Conservation (phyloP, 1,140 invertebrate genomes). For the Argopecten irradians region DNA sequence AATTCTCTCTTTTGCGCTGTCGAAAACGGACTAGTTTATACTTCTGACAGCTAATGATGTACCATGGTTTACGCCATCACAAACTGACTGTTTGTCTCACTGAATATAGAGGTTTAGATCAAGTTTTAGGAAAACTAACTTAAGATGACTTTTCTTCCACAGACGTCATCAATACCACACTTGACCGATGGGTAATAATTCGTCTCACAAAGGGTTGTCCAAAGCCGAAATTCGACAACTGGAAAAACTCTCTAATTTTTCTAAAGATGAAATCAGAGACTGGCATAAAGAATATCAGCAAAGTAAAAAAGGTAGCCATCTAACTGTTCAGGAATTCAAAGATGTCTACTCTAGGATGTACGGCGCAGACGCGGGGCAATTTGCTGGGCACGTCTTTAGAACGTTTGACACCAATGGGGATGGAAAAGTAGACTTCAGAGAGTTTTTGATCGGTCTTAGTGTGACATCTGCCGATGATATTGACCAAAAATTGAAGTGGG, state of each 20-base stretch:
- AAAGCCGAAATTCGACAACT: background rate
- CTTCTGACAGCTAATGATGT: too few relatives aligned
- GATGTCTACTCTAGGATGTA: conserved; percentile 38
- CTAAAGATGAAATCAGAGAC: conserved; percentile 5
- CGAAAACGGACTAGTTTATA: too few relatives aligned
- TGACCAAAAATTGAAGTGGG: conserved; percentile 96
- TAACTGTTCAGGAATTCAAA: conserved; percentile 40
- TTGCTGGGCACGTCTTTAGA: conserved; percentile 38
- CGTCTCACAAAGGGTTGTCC: background rate
- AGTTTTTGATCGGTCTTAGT: conserved; percentile 40
- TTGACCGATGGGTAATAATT: background rate
- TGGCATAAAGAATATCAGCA: conserved; percentile 28
- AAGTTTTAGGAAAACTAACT: too few relatives aligned
- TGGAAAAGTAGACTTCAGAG: conserved; percentile 42
- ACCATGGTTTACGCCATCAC: too few relatives aligned
- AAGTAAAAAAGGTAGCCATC: background rate
- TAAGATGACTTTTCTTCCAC: background rate
- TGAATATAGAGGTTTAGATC: too few relatives aligned
- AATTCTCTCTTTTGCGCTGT: too few relatives aligned
- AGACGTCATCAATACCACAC: background rate
- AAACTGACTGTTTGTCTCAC: too few relatives aligned
- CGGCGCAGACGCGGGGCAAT: conserved; percentile 30
- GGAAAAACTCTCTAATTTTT: background rate
- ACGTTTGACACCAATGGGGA: conserved; percentile 38
- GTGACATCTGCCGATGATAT: conserved; percentile 69